Evolutionary conservation across 1,140 invertebrate species (phyloP).

Genomic region (Schlechtendalia chinensis): DNA sequence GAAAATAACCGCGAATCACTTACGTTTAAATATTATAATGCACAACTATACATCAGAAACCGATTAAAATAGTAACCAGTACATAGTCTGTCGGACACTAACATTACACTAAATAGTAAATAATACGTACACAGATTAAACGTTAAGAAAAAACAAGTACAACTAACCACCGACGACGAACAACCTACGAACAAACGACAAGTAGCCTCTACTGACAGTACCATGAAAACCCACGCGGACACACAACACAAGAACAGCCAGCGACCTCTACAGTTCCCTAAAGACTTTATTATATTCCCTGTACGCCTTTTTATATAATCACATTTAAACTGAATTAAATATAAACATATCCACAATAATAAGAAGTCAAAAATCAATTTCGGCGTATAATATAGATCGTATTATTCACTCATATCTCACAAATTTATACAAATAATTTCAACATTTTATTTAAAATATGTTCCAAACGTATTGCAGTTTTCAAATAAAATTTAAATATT

Average conservation of each 20-base stretch:
- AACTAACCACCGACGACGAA: background rate
- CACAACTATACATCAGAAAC: background rate
- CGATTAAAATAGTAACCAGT: background rate
- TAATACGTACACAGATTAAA: background rate
- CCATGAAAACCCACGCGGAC: conserved; percentile 26
- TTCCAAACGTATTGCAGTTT: background rate
- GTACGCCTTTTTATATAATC: background rate
- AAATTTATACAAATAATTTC: background rate
- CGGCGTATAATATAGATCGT: background rate
- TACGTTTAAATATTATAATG: background rate
- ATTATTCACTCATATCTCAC: background rate
- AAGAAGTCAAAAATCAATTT: background rate
- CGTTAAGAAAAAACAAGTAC: conserved; percentile 1
- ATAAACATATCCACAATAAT: background rate
- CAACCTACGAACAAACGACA: conserved; percentile 8
- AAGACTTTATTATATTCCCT: background rate
- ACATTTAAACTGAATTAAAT: conserved; percentile 1
- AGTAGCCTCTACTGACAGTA: background rate
- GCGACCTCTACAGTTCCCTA: conserved; percentile 25
- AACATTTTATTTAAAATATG: background rate
- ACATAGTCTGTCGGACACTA: background rate
- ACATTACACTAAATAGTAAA: background rate
- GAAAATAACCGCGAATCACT: background rate
- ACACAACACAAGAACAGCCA: background rate
- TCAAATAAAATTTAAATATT: background rate